These are phyloP conservation scores for Lethrus apterus DNA, from an alignment of 1,140 invertebrate genomes.

Conservation along the genomic window DNA sequence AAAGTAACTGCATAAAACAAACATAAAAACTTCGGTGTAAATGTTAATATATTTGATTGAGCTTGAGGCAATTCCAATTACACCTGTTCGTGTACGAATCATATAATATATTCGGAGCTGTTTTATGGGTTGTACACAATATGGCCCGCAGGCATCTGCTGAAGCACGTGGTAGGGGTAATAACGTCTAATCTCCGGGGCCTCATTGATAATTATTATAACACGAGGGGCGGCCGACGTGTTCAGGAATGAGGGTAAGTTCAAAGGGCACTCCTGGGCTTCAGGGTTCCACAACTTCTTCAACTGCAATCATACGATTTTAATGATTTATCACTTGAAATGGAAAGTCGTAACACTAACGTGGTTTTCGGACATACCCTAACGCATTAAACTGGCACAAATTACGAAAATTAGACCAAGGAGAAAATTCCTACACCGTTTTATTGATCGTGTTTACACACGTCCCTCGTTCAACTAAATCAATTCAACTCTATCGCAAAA, in stretches of 20 bases:
- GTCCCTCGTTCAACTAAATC: background rate
- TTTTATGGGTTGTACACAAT: slow-evolving; percentile 7
- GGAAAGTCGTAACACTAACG: slow-evolving; percentile 7
- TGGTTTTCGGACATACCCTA: slow-evolving; percentile 1
- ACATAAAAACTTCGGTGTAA: too few species aligned
- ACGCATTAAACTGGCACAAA: too few species aligned
- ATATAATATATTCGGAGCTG: slow-evolving; percentile 9
- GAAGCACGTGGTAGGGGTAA: slow-evolving; percentile 17
- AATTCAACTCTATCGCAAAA: too few species aligned
- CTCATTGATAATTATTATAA: slow-evolving; percentile 36
- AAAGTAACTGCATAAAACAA: too few species aligned
- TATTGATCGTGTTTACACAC: background rate
- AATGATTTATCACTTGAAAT: slow-evolving; percentile 14
- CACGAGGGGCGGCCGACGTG: slow-evolving; percentile 24
- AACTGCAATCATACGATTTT: slow-evolving; percentile 16
- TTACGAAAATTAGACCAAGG: too few species aligned
- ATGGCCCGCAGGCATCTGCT: slow-evolving; percentile 12
- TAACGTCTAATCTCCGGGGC: slow-evolving; percentile 28
- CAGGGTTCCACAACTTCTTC: slow-evolving; percentile 25
- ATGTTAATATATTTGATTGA: too few species aligned
- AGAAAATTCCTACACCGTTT: slow-evolving; percentile 1
- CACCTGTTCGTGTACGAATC: slow-evolving; percentile 9
- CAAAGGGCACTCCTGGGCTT: slow-evolving; percentile 24
- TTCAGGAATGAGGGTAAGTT: slow-evolving; percentile 20
- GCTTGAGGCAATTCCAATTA: slow-evolving; percentile 3